A percentile compares a stretch with the other conserved stretches of the same genome.
Conservation (phyloP, 2,113 vertebrate genomes). For the Morone chrysops region DNA sequence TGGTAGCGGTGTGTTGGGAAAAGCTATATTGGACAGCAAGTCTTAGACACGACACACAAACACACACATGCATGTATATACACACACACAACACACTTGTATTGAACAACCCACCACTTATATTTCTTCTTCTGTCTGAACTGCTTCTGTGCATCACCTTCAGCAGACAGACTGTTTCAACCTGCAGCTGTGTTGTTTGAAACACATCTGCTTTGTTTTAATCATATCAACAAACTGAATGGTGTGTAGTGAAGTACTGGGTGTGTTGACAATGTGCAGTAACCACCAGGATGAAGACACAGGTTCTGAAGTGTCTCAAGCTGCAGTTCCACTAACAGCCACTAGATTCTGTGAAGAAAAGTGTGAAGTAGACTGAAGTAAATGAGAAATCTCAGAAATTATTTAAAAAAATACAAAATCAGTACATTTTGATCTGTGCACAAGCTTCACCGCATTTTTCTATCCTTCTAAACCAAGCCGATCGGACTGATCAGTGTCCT, state of each 20-base stretch:
- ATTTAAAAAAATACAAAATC: no score
- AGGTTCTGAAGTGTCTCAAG: no score
- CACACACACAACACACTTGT: background rate
- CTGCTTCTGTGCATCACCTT: background rate
- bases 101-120: constrained; percentile 1
- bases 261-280: background rate
- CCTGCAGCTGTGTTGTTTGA: background rate
- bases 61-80: background rate
- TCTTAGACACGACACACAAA: constrained; percentile 23
- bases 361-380: background rate
- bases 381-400: background rate
- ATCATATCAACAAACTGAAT: background rate
- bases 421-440: no score
- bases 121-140: constrained; percentile 1
- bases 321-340: no score
- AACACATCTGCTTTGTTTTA: background rate
- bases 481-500: no score
- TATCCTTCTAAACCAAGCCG: no score
- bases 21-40: constrained; percentile 53
- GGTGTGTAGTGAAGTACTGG: background rate
- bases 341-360: background rate
- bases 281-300: background rate
- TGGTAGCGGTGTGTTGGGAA: constrained; percentile 56
- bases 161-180: constrained; percentile 1
- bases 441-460: no score